Conservation (phyloP, 2,888 invertebrate genomes). For the Anodontia alba region DNA sequence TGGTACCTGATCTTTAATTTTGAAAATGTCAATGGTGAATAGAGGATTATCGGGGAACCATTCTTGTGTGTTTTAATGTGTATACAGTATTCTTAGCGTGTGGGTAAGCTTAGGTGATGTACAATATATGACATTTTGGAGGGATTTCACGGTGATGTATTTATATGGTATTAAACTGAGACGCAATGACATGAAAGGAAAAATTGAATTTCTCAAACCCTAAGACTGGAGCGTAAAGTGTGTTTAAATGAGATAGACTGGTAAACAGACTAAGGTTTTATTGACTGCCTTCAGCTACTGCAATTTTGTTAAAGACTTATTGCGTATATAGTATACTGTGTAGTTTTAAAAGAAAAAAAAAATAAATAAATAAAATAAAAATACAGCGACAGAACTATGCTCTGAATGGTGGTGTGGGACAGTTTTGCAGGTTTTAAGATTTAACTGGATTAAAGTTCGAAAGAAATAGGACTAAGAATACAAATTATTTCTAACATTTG, state of each 20-base stretch:
- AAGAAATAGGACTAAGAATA: too few relatives aligned
- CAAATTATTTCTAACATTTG: too few relatives aligned
- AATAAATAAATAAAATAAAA: too few relatives aligned
- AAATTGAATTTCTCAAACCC: neutral
- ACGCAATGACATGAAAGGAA: constrained; percentile 4
- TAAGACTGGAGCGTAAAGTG: neutral
- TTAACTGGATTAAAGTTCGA: too few relatives aligned
- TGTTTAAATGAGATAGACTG: neutral
- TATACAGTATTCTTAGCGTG: neutral
- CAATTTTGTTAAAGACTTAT: too few relatives aligned
- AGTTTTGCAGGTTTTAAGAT: too few relatives aligned
- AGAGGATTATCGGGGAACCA: neutral
- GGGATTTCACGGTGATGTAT: neutral
- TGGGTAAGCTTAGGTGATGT: neutral
- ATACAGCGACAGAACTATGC: too few relatives aligned
- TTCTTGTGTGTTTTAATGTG: neutral
- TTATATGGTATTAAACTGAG: neutral
- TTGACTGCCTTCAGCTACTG: too few relatives aligned
- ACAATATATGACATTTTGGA: neutral
- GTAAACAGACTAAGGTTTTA: too few relatives aligned
- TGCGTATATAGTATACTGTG: too few relatives aligned
- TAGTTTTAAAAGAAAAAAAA: too few relatives aligned
- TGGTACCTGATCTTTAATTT: constrained; percentile 4
- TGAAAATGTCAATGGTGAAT: neutral
- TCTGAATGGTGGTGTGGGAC: too few relatives aligned